phyloP scores from a whole-genome alignment of 92 coral and sea anemone species.

The Ricordea florida region DNA sequence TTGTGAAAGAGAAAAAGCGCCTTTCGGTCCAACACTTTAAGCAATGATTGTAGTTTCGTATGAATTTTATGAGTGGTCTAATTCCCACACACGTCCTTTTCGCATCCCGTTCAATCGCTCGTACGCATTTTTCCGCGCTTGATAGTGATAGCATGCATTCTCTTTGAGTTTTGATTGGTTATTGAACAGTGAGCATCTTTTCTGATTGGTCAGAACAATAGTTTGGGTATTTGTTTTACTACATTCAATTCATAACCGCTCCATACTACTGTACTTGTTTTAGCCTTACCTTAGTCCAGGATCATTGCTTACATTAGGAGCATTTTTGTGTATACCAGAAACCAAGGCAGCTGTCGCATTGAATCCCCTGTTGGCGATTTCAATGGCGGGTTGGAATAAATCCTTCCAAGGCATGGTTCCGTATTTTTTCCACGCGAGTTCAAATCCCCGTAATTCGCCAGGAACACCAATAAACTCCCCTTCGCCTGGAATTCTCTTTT shows the following conservation, averaged over 20 bases:
- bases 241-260: neutral
- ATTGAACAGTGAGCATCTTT: too few species aligned
- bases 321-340: slow-evolving; percentile 62
- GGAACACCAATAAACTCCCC: slow-evolving; percentile 82
- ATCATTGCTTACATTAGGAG: slow-evolving; percentile 61
- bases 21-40: too few species aligned
- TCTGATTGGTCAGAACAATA: too few species aligned
- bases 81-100: too few species aligned
- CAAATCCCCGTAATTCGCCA: slow-evolving; percentile 82
- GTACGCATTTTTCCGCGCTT: too few species aligned
- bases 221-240: too few species aligned
- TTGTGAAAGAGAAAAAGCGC: too few species aligned
- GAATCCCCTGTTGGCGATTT: slow-evolving; percentile 65
- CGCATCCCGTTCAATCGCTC: too few species aligned
- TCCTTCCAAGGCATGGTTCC: slow-evolving; percentile 77
- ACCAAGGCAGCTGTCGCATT: slow-evolving; percentile 67
- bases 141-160: too few species aligned
- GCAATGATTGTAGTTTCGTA: too few species aligned
- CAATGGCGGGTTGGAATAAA: slow-evolving; percentile 74
- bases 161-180: too few species aligned
- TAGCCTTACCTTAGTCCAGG: slow-evolving; percentile 59
- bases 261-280: neutral
- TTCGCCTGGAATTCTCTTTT: slow-evolving; percentile 75
- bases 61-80: too few species aligned
- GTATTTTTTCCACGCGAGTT: slow-evolving; percentile 75